Evolutionary conservation across 2,113 vertebrate species (phyloP), one percentile per base, ranked within the genome.

Genomic region (Nothocercus nigrocapillus): DNA sequence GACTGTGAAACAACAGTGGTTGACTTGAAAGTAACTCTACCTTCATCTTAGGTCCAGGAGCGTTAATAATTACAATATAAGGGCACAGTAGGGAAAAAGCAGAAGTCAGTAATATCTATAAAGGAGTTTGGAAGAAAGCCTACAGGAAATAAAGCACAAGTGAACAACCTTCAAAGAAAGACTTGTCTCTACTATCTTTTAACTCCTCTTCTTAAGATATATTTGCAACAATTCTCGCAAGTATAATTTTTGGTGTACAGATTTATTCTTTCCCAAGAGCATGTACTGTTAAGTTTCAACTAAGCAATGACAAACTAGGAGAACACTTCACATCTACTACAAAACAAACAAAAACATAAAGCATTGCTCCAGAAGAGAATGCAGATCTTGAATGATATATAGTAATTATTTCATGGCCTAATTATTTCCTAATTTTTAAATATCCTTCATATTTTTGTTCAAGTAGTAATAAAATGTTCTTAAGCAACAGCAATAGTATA

Each of bases 71-170:
- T 79, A 40, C 61, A 91, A 69, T 12, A 16, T 68, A 72, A 93
- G 19, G 5, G 3, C 56, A 94, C 62, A 91, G 42, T 14, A 53
- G 59, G 28, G 58, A 49, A 69, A 88, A 95, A 72, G 36, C 13
- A 64, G 53, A 91, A 75, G 49, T 13, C 54, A 88, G 67, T 88
- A 90, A 88, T 58, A 83, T 42, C 64, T 81, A 68, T 36, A 81
- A 80, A 92, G 36, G 24, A 83, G 88, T 63, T 91, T 93, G 80
- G 82, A 91, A 95, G 80, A 85, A 92, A 85, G 72, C 76, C 82
- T 70, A 74, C 30, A 81, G 45, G 49, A 90, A 68, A 58, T 70
- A 66, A 92, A 96, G 79, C 70, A 88, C 8, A 63, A 80, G 21
- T 74, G 73, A 85, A 77, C 84, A 95, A 79, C 25, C 63, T 91